Evolutionary conservation across 2,888 invertebrate genomes (phyloP).

Genomic region (Alviniconcha strummeri): DNA sequence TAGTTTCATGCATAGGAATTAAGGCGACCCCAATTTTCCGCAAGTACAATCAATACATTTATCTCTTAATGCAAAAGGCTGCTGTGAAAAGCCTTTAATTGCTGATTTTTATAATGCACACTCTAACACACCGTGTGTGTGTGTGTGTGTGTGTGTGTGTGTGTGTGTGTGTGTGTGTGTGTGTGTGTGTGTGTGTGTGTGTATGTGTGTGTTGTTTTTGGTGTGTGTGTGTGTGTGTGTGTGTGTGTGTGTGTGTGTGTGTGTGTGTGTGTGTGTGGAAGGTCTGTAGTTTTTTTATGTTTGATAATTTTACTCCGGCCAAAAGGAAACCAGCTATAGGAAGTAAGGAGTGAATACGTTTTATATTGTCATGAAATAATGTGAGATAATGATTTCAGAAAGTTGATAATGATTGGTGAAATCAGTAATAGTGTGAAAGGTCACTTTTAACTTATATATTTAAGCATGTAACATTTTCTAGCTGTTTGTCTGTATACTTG

Average conservation of each 20-base stretch:
- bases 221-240: not conserved
- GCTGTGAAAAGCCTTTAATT: not conserved
- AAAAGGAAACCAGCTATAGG: too few relatives aligned
- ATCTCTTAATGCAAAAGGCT: not conserved
- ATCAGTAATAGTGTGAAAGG: not conserved
- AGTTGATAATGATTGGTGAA: not conserved
- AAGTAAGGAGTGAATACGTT: too few relatives aligned
- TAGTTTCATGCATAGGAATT: too few relatives aligned
- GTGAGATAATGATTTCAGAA: too few relatives aligned
- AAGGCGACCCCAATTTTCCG: too few relatives aligned
- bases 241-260: not conserved
- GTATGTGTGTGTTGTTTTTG: not conserved
- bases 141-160: not conserved
- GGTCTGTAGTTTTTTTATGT: not conserved
- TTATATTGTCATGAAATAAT: too few relatives aligned
- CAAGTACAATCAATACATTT: too few relatives aligned
- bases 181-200: not conserved
- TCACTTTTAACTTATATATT: too few relatives aligned
- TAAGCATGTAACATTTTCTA: too few relatives aligned
- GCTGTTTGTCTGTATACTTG: too few relatives aligned
- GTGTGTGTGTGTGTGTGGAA: not conserved
- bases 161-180: not conserved
- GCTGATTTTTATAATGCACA: not conserved
- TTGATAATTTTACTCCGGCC: too few relatives aligned
- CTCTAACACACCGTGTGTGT: not conserved